phyloP scores from a whole-genome alignment of 2,797 vertebrate genomes.

The Lepilemur ruficaudatus region DNA sequence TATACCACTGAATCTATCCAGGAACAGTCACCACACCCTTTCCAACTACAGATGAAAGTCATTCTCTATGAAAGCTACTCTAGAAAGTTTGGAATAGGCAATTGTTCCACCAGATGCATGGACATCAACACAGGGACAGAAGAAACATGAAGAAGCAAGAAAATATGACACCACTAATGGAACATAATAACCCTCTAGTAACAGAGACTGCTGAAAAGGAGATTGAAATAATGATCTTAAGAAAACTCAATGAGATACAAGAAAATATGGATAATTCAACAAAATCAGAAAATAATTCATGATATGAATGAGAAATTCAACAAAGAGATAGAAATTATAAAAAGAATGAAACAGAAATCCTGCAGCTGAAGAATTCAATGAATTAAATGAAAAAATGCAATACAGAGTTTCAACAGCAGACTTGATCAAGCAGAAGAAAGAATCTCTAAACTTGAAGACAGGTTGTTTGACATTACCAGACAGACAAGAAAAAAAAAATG shows the following conservation, averaged over 20 bases:
- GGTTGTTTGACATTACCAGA: background rate
- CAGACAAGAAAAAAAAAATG: background rate
- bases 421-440: background rate
- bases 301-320: background rate
- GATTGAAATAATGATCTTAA: background rate
- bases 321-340: background rate
- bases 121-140: background rate
- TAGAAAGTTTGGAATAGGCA: background rate
- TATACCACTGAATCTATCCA: background rate
- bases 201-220: background rate
- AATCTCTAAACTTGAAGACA: background rate
- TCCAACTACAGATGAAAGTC: background rate
- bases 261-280: background rate
- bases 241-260: background rate
- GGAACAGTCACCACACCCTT: background rate
- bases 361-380: background rate
- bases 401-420: background rate
- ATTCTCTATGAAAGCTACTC: background rate
- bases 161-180: background rate
- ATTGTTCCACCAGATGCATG: background rate
- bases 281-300: background rate
- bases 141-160: background rate
- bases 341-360: background rate
- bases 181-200: background rate
- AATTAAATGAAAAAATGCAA: background rate